These are phyloP conservation scores for Megalopta genalis DNA, from an alignment of 1,140 invertebrate species.

Conservation along the genomic window DNA sequence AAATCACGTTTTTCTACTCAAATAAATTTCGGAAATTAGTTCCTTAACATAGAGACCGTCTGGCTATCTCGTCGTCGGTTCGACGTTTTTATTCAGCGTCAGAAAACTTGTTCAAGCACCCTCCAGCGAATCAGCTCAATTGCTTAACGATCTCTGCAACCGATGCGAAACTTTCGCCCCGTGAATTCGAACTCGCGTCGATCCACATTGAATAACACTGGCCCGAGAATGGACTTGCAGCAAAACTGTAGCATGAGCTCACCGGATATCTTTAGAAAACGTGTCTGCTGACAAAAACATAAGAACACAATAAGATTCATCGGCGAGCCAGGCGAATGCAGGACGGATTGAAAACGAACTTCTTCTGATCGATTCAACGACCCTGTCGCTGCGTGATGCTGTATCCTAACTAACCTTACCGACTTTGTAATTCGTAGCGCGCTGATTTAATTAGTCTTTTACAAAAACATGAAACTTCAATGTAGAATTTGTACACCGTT, in stretches of 20 bases:
- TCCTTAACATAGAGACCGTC: no score
- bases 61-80: no score
- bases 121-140: not conserved
- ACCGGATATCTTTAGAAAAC: conserved; percentile 7
- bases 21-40: no score
- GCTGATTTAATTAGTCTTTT: no score
- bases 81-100: not conserved
- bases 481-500: no score
- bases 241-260: not conserved
- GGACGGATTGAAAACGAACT: not conserved
- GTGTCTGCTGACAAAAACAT: not conserved
- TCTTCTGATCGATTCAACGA: not conserved
- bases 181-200: not conserved
- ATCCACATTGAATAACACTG: not conserved
- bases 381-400: no score
- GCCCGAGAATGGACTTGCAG: conserved; percentile 1
- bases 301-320: not conserved
- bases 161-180: not conserved
- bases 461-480: no score
- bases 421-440: no score
- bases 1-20: no score
- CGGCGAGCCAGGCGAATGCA: not conserved
- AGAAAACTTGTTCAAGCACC: not conserved
- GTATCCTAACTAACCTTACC: no score
- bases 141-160: not conserved